Percentiles rank a stretch among this genome's conserved stretches.
phyloP scores from a whole-genome alignment of 2,797 vertebrate species.

The Margarornis squamiger region DNA sequence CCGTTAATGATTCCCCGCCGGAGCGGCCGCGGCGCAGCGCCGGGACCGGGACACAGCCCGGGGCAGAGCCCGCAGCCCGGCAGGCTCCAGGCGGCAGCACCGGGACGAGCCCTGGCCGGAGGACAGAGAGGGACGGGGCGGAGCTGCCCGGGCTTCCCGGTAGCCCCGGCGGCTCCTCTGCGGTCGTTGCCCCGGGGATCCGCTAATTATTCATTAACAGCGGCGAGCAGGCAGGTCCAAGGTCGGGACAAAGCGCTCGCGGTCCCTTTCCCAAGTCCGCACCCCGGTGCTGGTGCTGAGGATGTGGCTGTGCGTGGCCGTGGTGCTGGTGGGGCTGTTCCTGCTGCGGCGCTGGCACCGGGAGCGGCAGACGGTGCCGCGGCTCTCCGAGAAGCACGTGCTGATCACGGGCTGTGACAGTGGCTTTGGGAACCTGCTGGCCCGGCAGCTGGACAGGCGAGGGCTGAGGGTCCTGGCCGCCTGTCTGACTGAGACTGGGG shows the following conservation, averaged over 20 bases:
- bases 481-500: conserved; percentile 66
- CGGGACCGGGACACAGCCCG: neutral
- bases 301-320: neutral
- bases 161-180: rapidly evolving
- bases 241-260: too few species aligned
- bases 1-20: neutral
- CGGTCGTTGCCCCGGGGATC: rapidly evolving
- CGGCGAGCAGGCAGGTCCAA: neutral
- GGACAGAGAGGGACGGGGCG: neutral
- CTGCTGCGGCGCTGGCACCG: conserved; percentile 33
- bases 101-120: neutral
- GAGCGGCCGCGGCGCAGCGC: neutral
- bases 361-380: conserved; percentile 1
- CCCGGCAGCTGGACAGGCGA: conserved; percentile 23
- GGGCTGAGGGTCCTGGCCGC: conserved; percentile 76
- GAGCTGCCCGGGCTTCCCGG: neutral
- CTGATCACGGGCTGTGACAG: conserved; percentile 66
- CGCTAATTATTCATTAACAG: neutral
- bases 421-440: conserved; percentile 85
- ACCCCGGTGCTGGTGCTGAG: neutral
- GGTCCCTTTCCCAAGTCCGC: too few species aligned
- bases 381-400: conserved; percentile 38
- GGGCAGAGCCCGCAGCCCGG: neutral
- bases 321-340: neutral
- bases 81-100: neutral